Base-by-base conservation (phyloP, 2,888 invertebrate species). In the Eupithecia subumbrata region DNA sequence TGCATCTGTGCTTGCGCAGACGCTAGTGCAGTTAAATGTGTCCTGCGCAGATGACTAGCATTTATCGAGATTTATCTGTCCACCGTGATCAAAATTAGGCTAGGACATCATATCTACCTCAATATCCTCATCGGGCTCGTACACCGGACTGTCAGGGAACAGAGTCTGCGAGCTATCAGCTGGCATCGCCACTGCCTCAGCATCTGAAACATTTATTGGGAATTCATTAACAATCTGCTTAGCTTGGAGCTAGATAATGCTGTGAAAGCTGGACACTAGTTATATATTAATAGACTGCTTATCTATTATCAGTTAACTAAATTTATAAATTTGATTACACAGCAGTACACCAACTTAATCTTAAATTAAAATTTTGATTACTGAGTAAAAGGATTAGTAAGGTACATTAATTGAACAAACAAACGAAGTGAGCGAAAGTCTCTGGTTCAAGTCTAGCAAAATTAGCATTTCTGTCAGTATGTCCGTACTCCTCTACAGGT, bases 71-170 rank as follows among this genome's bases (percentile, higher is more conserved):
- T n/a, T n/a, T n/a, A n/a, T n/a, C n/a, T 52, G 8, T 9, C 8
- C 9, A 18, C n/a, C 43, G 2, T 45, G 14, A 14, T 14, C 43
- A 5, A 45, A 45, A 45, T 45, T 45, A 14, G 14, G 43, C 14
- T 45, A 18, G 48, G 5, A 16, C 3, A 40, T 14, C 11, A 25
- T 34, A 48, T 9, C 18, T 25, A 91, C 91, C 84, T 87, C 86
- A 52, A 84, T 67, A 14, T 91, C 92, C n/a, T 91, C 91, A 34
- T 93, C 92, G 0, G 91, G 93, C 75, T 94, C 94, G 79, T 94
- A 94, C 5, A 94, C 90, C 3, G 94, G 95, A 81, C 94, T 94
- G n/a, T 93, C 93, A 0, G 92, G 90, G 70, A 94, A 93, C 71
- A 94, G 79, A 14, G 86, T 87, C 80, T 92, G 88, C 0, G 94